These are phyloP conservation scores for Oscheius sp. DNA, from an alignment of 2,888 invertebrate genomes.

Conservation along the genomic window DNA sequence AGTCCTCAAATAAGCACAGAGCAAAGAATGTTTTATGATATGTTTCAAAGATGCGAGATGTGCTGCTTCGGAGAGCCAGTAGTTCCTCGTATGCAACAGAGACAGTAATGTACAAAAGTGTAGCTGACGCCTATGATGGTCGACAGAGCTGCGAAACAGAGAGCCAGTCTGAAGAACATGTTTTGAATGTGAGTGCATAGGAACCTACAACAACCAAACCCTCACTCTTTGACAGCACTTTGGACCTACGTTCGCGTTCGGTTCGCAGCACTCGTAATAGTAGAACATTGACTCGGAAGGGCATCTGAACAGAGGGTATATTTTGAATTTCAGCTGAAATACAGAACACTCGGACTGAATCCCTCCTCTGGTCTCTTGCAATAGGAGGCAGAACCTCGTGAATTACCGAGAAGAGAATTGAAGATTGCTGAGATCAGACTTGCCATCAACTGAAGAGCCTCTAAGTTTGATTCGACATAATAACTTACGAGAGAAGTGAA, in stretches of 20 bases:
- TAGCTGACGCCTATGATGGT: slow-evolving; percentile 52
- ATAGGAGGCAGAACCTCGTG: slow-evolving; percentile 53
- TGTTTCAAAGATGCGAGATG: slow-evolving; percentile 23
- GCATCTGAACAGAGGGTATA: slow-evolving; percentile 47
- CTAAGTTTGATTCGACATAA: not conserved
- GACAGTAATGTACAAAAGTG: slow-evolving; percentile 54
- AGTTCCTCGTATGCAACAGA: slow-evolving; percentile 41
- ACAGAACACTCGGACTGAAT: slow-evolving; percentile 46
- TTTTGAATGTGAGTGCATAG: not conserved
- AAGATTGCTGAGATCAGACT: slow-evolving; percentile 53
- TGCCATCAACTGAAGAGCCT: slow-evolving; percentile 39
- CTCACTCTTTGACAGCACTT: slow-evolving; percentile 57
- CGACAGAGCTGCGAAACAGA: slow-evolving; percentile 54
- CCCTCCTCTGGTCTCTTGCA: slow-evolving; percentile 50
- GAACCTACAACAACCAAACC: slow-evolving; percentile 59
- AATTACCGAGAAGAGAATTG: slow-evolving; percentile 53
- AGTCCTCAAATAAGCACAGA: too few relatives aligned
- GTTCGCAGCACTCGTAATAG: slow-evolving; percentile 60
- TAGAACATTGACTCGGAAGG: slow-evolving; percentile 63
- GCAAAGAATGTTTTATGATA: not conserved
- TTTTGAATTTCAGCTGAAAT: not conserved
- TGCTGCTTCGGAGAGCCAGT: slow-evolving; percentile 5
- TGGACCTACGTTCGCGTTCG: slow-evolving; percentile 32
- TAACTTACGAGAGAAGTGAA: slow-evolving; percentile 50
- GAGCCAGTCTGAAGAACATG: slow-evolving; percentile 49